phyloP scores from a whole-genome alignment of 64 coral and sea anemone genomes.

The Hydrozoanthus tunicans region DNA sequence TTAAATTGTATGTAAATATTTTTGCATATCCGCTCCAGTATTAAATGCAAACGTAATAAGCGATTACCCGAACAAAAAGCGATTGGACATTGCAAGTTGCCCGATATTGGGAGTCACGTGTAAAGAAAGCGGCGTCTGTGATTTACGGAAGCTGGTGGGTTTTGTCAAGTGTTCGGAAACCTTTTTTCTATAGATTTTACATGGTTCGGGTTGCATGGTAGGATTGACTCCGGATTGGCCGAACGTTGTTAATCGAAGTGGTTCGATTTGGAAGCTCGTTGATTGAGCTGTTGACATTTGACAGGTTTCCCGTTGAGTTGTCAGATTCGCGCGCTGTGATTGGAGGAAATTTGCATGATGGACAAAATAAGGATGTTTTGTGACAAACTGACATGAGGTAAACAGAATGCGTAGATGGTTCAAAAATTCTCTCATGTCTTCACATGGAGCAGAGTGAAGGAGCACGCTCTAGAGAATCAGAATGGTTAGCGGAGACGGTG shows the following conservation, averaged over 20 bases:
- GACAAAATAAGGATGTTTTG: constrained; percentile 90
- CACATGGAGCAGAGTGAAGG: constrained; percentile 72
- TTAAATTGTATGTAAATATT: constrained; percentile 54
- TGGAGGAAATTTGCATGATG: constrained; percentile 65
- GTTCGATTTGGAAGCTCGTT: constrained; percentile 34
- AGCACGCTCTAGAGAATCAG: constrained; percentile 70
- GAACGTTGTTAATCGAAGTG: constrained; percentile 47
- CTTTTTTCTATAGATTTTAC: constrained; percentile 41
- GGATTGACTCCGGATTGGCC: constrained; percentile 36
- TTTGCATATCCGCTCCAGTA: constrained; percentile 23
- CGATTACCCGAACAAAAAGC: constrained; percentile 61
- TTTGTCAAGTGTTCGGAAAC: constrained; percentile 63
- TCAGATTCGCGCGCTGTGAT: constrained; percentile 67
- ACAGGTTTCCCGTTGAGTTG: constrained; percentile 64
- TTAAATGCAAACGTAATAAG: constrained; percentile 28
- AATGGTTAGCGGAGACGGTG: constrained; percentile 90
- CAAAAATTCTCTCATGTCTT: constrained; percentile 93
- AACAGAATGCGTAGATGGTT: constrained; percentile 92
- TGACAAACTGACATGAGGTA: constrained; percentile 95
- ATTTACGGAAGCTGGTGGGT: constrained; percentile 54
- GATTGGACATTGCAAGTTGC: constrained; percentile 53
- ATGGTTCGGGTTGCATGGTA: constrained; percentile 49
- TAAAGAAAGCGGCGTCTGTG: constrained; percentile 37
- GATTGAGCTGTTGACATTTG: constrained; percentile 66
- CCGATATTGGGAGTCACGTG: constrained; percentile 54